phyloP scores from a whole-genome alignment of 2,888 invertebrate species.

The Augiades crinisus region DNA sequence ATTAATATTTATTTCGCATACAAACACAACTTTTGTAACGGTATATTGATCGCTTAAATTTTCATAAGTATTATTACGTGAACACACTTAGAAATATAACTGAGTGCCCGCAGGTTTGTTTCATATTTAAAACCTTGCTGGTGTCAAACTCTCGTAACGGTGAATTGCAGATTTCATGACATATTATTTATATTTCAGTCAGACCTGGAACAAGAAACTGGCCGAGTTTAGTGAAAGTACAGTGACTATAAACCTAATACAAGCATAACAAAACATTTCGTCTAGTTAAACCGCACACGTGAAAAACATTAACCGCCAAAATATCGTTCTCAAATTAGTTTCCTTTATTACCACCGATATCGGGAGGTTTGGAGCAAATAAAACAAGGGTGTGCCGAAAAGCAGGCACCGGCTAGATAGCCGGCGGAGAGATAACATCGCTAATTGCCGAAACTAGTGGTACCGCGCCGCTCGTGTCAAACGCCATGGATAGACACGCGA shows the following conservation, averaged over 20 bases:
- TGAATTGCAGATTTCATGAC: no score
- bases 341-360: conserved; percentile 23
- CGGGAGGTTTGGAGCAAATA: conserved; percentile 11
- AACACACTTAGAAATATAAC: no score
- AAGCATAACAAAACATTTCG: no score
- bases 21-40: conserved; percentile 37
- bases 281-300: background rate
- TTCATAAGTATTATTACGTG: conserved; percentile 38
- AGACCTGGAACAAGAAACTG: no score
- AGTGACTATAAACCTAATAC: no score
- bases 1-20: conserved; percentile 76
- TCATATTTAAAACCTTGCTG: no score
- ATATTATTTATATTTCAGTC: no score
- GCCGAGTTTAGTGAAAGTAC: no score
- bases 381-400: conserved; percentile 7
- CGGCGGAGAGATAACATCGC: conserved; percentile 23
- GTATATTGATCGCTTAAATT: conserved; percentile 46
- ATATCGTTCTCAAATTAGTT: conserved; percentile 24
- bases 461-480: conserved; percentile 18
- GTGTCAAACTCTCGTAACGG: no score
- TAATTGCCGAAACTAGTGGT: conserved; percentile 26
- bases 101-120: no score
- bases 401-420: conserved; percentile 21
- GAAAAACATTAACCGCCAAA: conserved; percentile 7
- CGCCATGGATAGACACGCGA: conserved; percentile 8